A percentile compares a stretch with the other conserved stretches of the same genome.
Evolutionary conservation across 2,888 invertebrate species (phyloP).

Genomic region (Gari tellinella): DNA sequence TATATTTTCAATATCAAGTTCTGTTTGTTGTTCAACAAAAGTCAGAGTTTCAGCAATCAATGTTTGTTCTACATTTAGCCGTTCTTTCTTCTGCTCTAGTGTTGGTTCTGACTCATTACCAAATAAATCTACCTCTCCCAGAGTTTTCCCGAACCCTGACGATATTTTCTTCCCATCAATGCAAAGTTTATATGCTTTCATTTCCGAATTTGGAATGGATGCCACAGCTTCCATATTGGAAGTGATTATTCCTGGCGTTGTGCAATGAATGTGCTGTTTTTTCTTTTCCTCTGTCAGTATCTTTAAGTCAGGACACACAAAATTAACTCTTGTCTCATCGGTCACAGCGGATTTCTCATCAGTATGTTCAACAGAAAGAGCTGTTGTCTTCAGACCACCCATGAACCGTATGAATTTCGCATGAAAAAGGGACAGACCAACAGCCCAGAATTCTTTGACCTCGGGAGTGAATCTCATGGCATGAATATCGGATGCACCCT

Average conservation of each 20-base stretch:
- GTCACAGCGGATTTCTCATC: slow-evolving; percentile 2
- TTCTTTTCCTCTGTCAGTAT: slow-evolving; percentile 6
- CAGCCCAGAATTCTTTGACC: slow-evolving; percentile 4
- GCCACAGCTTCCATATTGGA: neutral
- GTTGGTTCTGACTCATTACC: slow-evolving; percentile 3
- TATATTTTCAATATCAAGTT: no score
- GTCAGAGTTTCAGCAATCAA: no score
- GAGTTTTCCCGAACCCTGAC: neutral
- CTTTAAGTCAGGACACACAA: neutral
- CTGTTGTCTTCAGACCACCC: slow-evolving; percentile 3
- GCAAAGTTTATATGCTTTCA: no score
- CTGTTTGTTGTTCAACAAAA: no score
- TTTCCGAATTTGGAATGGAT: neutral
- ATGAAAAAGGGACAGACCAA: slow-evolving; percentile 6
- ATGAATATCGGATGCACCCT: neutral
- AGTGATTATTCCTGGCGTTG: neutral
- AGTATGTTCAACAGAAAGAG: slow-evolving; percentile 2
- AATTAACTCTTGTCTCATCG: slow-evolving; percentile 1
- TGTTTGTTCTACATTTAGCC: no score
- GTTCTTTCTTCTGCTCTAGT: neutral
- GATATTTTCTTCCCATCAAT: neutral
- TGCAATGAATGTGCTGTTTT: neutral
- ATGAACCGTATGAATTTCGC: slow-evolving; percentile 6
- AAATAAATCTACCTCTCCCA: slow-evolving; percentile 1
- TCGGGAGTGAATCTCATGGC: slow-evolving; percentile 1